Percentiles rank a stretch among this genome's conserved stretches.
phyloP scores from a whole-genome alignment of 2,797 vertebrate genomes.

The Muraenolepis orangiensis region DNA sequence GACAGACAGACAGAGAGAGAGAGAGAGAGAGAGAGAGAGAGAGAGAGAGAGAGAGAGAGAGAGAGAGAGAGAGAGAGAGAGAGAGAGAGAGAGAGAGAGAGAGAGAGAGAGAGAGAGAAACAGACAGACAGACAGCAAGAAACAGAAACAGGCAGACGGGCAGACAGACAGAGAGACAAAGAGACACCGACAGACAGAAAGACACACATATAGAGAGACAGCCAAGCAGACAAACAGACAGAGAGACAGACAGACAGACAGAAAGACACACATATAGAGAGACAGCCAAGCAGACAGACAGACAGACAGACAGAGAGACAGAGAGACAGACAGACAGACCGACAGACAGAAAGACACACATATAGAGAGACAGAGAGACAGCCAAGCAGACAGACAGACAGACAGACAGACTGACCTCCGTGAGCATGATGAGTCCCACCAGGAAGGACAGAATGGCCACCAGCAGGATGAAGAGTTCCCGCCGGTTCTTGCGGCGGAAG shows the following conservation, averaged over 20 bases:
- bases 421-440: slow-evolving; percentile 91
- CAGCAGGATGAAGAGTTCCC: slow-evolving; percentile 86
- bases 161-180: not conserved
- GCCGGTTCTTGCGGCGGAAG: slow-evolving; percentile 88
- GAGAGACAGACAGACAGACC: not conserved
- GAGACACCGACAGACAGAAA: not conserved
- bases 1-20: too few relatives aligned
- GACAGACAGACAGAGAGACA: too few relatives aligned
- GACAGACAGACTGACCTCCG: slow-evolving; percentile 77
- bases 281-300: too few relatives aligned
- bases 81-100: too few relatives aligned
- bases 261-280: slow-evolving; percentile 44
- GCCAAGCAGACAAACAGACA: too few relatives aligned
- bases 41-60: too few relatives aligned
- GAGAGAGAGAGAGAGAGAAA: too few relatives aligned
- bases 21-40: too few relatives aligned
- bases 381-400: not conserved
- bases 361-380: not conserved
- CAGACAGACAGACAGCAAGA: too few relatives aligned
- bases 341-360: not conserved
- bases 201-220: not conserved
- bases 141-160: not conserved
- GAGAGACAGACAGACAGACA: not conserved
- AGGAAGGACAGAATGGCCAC: slow-evolving; percentile 85
- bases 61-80: too few relatives aligned